Evolutionary conservation across 2,888 invertebrate genomes (phyloP).

Genomic region (Ashinkailepas kermadecensis): DNA sequence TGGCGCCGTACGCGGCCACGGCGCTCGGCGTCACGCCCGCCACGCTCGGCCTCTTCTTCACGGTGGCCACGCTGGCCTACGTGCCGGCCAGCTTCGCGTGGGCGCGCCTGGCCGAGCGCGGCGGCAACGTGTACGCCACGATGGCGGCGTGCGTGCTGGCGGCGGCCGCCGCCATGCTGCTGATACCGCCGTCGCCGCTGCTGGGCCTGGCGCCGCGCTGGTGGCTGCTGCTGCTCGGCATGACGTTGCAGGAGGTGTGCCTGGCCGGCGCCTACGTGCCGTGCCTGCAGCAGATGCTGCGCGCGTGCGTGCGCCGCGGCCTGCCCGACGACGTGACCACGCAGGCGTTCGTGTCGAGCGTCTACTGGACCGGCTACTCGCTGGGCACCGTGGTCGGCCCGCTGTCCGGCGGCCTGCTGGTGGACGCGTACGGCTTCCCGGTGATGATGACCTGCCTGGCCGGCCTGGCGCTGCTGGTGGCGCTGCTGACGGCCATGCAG

Average conservation of each 20-base stretch:
- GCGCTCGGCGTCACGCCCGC: not conserved
- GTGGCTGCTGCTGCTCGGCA: not conserved
- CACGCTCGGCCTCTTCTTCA: not conserved
- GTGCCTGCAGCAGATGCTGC: not conserved
- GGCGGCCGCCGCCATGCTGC: not conserved
- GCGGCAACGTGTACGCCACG: not conserved
- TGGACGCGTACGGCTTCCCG: not conserved
- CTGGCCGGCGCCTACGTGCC: not conserved
- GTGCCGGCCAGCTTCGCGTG: not conserved
- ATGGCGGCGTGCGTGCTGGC: not conserved
- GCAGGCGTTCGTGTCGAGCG: not conserved
- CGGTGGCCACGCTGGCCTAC: not conserved
- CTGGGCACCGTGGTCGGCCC: not conserved
- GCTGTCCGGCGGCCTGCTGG: not conserved
- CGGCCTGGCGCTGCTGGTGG: not conserved
- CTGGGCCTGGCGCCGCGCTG: not conserved
- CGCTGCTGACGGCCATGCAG: not conserved
- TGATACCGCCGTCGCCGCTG: constrained; percentile 14
- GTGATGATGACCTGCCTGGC: not conserved
- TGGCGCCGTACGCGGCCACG: not conserved
- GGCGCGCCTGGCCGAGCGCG: not conserved
- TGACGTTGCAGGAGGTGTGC: not conserved
- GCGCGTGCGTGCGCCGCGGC: not conserved
- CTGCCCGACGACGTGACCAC: not conserved
- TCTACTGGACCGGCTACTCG: not conserved